Evolutionary conservation across 2,113 vertebrate species (phyloP), one percentile per base, ranked within the genome.

Genomic region (Megaceryle maxima): DNA sequence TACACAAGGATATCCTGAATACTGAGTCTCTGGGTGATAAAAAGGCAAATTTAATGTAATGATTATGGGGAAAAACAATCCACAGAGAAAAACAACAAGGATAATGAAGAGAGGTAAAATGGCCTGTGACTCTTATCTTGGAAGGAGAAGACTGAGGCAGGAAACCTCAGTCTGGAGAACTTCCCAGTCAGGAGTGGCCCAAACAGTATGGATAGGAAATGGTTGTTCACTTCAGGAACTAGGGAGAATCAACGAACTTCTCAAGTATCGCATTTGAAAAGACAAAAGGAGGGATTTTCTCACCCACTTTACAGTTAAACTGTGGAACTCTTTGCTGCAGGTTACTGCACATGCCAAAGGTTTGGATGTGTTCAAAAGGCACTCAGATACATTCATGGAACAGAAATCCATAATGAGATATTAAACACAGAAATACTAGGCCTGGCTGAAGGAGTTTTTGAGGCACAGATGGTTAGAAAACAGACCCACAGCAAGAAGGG

Each of bases 181-280:
- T 44, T 31, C 3, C 41, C 13, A 35, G 48, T 41, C 68, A 84
- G 33, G 41, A 75, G 16, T 18, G 18, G 24, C n/a, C 57, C 46
- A 79, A 37, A 63, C 6, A 90, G 19, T 43, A 67, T 5, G 0
- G 0, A 41, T 17, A 43, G 31, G n/a, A 76, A 68, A 26, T 28
- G 25, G 9, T 12, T 53, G 14, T 5, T 56, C 57, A 13, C 21
- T 60, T 17, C 35, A 69, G 44, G 18, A 69, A 28, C 48, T 4
- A 11, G 12, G 19, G 37, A 64, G 25, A 76, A 43, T 21, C 59
- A 51, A 41, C 17, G 28, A 51, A 51, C 8, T 59, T 18, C 18
- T 88, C 24, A 26, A 64, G 15, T 3, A 25, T 11, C 8, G 62
- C 39, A 9, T 64, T 44, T 57, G 4, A 46, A 20, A 50, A 48